phyloP scores from a whole-genome alignment of 2,113 vertebrate genomes.

The Sinocyclocheilus grahami region DNA sequence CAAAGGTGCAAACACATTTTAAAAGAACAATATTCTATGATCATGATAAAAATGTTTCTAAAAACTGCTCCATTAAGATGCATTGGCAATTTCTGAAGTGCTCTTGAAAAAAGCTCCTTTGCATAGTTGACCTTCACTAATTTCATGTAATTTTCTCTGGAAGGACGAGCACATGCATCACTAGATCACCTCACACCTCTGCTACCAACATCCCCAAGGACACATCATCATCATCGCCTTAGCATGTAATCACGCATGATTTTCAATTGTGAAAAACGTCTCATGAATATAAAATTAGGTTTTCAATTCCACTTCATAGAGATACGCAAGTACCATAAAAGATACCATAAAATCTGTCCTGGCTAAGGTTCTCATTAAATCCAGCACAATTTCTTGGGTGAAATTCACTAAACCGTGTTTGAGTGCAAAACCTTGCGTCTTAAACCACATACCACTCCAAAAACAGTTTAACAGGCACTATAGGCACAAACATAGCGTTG shows the following conservation, averaged over 20 bases:
- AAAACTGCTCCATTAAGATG: slow-evolving; percentile 20
- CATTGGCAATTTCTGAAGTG: slow-evolving; percentile 10
- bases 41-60: slow-evolving; percentile 10
- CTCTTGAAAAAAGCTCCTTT: neutral
- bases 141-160: slow-evolving; percentile 24
- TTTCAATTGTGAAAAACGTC: neutral
- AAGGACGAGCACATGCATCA: slow-evolving; percentile 13
- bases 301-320: neutral
- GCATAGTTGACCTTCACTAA: slow-evolving; percentile 31
- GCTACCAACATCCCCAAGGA: slow-evolving; percentile 23
- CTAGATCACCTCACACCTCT: slow-evolving; percentile 24
- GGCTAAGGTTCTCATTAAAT: neutral
- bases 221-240: slow-evolving; percentile 19
- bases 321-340: neutral
- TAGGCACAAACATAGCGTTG: neutral
- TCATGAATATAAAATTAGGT: slow-evolving; percentile 15
- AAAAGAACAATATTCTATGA: slow-evolving; percentile 1
- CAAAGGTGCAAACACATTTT: neutral
- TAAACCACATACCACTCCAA: neutral
- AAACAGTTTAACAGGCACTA: neutral
- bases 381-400: neutral
- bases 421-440: neutral
- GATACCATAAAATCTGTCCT: neutral
- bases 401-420: neutral
- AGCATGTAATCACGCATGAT: slow-evolving; percentile 40